These are phyloP conservation scores for Metopia argyrocephala DNA, from an alignment of 2,888 invertebrate genomes.

Conservation along the genomic window DNA sequence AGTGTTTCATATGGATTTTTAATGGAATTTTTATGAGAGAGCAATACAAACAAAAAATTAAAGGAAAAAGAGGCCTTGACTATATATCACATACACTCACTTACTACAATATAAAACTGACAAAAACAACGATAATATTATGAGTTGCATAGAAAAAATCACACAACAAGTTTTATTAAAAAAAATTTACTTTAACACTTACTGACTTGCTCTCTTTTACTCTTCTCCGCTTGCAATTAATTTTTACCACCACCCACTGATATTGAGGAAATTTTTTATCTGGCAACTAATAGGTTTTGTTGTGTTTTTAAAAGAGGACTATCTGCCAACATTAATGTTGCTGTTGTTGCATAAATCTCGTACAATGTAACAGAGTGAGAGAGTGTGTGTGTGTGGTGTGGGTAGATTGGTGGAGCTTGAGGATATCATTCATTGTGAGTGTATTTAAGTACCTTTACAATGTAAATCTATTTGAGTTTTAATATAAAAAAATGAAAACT, in stretches of 20 bases:
- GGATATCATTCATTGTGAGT: not conserved
- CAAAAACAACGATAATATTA: no score
- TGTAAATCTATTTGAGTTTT: slow-evolving; percentile 32
- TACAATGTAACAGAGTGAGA: not conserved
- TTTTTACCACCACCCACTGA: slow-evolving; percentile 16
- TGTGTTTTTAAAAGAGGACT: not conserved
- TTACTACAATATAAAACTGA: no score
- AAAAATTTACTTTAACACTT: slow-evolving; percentile 27
- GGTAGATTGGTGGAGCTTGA: not conserved
- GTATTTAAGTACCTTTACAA: slow-evolving; percentile 4
- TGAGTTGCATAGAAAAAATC: not conserved
- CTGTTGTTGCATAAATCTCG: not conserved
- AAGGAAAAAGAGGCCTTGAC: slow-evolving; percentile 38
- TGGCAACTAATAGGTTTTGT: not conserved
- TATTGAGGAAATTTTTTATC: not conserved
- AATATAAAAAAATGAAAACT: not conserved
- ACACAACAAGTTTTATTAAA: slow-evolving; percentile 29
- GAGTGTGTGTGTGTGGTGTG: not conserved
- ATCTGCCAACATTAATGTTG: no score
- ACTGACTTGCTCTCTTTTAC: slow-evolving; percentile 3
- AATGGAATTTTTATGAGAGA: slow-evolving; percentile 31
- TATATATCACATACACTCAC: not conserved
- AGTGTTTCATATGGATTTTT: slow-evolving; percentile 20
- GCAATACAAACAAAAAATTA: slow-evolving; percentile 5
- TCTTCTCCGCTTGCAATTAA: not conserved